Conservation (phyloP, 2,888 invertebrate genomes). For the Globia sparganii region DNA sequence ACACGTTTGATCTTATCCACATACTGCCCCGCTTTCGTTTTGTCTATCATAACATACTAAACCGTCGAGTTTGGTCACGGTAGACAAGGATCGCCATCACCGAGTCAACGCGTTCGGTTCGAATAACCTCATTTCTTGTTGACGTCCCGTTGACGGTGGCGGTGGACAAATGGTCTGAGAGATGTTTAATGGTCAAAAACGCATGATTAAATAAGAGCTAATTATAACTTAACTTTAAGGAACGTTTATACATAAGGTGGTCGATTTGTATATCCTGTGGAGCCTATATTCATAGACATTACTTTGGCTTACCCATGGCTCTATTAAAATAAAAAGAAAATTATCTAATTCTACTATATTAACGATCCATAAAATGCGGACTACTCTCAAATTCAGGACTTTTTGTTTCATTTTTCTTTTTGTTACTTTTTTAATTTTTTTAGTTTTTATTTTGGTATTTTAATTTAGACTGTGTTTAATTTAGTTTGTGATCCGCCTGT, state of each 20-base stretch:
- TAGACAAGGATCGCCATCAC: not conserved
- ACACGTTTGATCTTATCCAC: not conserved
- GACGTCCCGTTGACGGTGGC: not conserved
- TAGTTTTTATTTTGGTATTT: no score
- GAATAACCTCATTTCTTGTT: not conserved
- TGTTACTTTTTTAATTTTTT: no score
- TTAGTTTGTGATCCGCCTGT: no score
- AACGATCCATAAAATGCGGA: constrained; percentile 2
- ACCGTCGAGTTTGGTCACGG: not conserved
- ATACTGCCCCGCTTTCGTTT: not conserved
- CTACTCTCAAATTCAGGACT: constrained; percentile 15
- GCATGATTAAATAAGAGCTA: not conserved
- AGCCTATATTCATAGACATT: not conserved
- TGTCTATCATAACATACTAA: not conserved
- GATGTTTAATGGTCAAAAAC: not conserved
- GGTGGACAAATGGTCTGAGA: not conserved
- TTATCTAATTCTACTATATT: not conserved
- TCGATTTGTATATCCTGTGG: not conserved
- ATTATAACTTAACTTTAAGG: not conserved
- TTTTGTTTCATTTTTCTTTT: no score
- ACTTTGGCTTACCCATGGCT: not conserved
- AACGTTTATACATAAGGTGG: not conserved
- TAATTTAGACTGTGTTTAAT: no score
- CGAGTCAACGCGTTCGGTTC: no score
- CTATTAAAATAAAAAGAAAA: not conserved